Percentiles rank a stretch among this genome's conserved stretches.
phyloP scores from a whole-genome alignment of 2,797 vertebrate genomes.

The Semotilus atromaculatus region DNA sequence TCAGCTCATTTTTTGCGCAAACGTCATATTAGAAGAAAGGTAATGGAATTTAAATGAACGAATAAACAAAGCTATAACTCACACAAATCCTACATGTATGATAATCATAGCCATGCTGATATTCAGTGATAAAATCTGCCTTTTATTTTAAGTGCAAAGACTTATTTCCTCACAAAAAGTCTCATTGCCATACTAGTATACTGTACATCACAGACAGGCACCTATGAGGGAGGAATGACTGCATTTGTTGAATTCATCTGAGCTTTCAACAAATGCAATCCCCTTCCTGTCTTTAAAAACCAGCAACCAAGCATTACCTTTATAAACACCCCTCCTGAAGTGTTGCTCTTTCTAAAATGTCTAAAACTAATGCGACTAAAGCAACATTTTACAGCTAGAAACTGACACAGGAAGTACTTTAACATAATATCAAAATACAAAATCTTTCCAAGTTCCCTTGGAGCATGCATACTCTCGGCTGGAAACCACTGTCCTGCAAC shows the following conservation, averaged over 20 bases:
- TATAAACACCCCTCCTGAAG: neutral
- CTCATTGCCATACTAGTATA: neutral
- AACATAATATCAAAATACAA: neutral
- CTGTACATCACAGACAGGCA: neutral
- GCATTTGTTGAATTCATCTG: neutral
- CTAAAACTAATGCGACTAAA: neutral
- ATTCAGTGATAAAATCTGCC: neutral
- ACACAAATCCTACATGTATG: neutral
- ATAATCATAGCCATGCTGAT: neutral
- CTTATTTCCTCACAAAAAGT: slow-evolving; percentile 1
- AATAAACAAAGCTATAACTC: neutral
- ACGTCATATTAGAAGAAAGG: neutral
- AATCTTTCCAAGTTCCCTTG: neutral
- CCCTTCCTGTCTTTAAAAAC: neutral
- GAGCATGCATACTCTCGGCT: neutral
- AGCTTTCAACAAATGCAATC: neutral
- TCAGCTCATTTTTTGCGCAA: neutral
- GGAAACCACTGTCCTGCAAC: neutral
- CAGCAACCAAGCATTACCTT: neutral
- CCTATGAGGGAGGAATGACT: neutral
- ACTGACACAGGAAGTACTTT: neutral
- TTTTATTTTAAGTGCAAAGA: neutral
- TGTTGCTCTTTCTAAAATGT: neutral
- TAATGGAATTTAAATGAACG: neutral
- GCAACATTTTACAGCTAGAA: slow-evolving; percentile 5